Evolutionary conservation across 2,113 vertebrate species (phyloP), one percentile per base, ranked within the genome.

Genomic region (Rhagologus leucostigma): DNA sequence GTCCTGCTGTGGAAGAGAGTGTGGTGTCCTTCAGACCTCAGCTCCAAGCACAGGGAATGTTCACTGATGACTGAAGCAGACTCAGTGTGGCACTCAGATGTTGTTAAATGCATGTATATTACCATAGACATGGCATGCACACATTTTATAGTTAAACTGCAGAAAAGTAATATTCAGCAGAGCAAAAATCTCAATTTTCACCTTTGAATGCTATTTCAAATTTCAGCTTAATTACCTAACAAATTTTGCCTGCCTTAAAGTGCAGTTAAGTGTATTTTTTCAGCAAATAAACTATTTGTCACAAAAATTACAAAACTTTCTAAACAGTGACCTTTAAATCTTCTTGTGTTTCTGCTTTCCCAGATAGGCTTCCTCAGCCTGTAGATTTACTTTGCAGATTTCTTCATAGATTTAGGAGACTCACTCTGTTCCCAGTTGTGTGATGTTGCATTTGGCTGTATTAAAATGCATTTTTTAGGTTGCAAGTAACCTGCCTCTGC

Each of bases 301-400:
- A 77, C 33, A 53, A 83, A 84, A 90, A 84, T 17, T 47, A 33
- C n/a, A 60, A 84, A 95, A 91, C 77, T 95, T 96, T 81, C 42
- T 27, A 2, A 67, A 59, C 1, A 8, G 24, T 75, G 64, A 84
- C 73, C 24, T 84, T 80, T 95, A 95, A 92, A 97, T 92, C 80
- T 95, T 95, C 19, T 37, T 87, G 33, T 71, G 77, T 75, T 90
- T 65, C 65, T 87, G 69, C 77, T 92, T 95, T 94, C 77, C 77
- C 62, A 82, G 84, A 81, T 83, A 96, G 39, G 42, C 33, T 92
- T 92, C 89, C 93, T 49, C 87, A 78, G 73, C 73, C 44, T 76
- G 35, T 24, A 78, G 84, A 82, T 94, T 95, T 94, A 87, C 77
- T 94, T 83, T 80, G 79, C 71, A 70, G 84, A 84, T 95, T 96